These are phyloP conservation scores for Antheraea yamamai DNA, from an alignment of 2,888 invertebrate species.

Conservation along the genomic window DNA sequence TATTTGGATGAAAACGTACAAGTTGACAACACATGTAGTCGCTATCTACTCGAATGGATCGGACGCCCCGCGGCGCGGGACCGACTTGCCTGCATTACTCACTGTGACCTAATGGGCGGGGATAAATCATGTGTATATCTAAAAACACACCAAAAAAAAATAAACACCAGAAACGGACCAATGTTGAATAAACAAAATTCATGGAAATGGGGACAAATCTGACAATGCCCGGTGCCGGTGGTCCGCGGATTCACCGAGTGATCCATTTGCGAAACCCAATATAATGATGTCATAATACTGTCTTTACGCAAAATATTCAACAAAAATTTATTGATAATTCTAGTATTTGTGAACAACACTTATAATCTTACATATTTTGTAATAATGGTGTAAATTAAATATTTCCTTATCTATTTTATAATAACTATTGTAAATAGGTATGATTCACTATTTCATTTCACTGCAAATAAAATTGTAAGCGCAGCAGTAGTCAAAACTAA, in stretches of 20 bases:
- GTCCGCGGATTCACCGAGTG: slow-evolving; percentile 55
- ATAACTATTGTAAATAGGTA: neutral
- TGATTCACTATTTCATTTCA: neutral
- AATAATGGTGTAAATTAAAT: neutral
- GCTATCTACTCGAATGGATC: slow-evolving; percentile 75
- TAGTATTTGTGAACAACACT: neutral
- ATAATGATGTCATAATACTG: slow-evolving; percentile 43
- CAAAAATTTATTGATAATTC: neutral
- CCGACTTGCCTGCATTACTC: slow-evolving; percentile 70
- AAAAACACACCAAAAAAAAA: slow-evolving; percentile 68
- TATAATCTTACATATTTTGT: neutral
- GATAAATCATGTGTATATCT: slow-evolving; percentile 75
- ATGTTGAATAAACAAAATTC: slow-evolving; percentile 79
- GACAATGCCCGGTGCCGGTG: slow-evolving; percentile 68
- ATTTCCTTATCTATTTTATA: neutral
- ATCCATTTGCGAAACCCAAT: slow-evolving; percentile 55
- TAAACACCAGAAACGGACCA: slow-evolving; percentile 62
- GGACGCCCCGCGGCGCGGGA: slow-evolving; percentile 70
- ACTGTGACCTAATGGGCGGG: slow-evolving; percentile 77
- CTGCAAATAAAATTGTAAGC: neutral
- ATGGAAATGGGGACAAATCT: slow-evolving; percentile 79
- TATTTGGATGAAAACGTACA: slow-evolving; percentile 81
- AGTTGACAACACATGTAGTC: slow-evolving; percentile 80
- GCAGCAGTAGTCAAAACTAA: neutral
- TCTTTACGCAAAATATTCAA: slow-evolving; percentile 17